Evolutionary conservation across 2,888 invertebrate species (phyloP).

Genomic region (Heliconius sara): DNA sequence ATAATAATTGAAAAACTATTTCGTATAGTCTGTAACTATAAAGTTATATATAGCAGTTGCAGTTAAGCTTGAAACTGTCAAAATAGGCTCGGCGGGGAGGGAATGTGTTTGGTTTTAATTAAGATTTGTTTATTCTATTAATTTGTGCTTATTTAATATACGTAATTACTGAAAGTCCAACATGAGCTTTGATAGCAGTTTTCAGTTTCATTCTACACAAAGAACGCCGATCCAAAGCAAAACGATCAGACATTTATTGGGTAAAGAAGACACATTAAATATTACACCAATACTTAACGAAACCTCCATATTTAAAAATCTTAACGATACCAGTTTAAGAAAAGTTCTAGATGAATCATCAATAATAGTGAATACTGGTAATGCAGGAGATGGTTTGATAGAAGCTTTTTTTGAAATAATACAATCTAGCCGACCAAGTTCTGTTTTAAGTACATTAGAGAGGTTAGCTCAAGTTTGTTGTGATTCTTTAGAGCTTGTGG

Average conservation of each 20-base stretch:
- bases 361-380: slow-evolving; percentile 62
- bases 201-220: slow-evolving; percentile 68
- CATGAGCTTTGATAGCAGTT: slow-evolving; percentile 51
- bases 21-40: background rate
- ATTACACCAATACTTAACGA: slow-evolving; percentile 77
- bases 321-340: slow-evolving; percentile 76
- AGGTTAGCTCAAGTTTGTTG: slow-evolving; percentile 87
- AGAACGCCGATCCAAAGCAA: slow-evolving; percentile 70
- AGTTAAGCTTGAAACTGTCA: slow-evolving; percentile 9
- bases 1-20: background rate
- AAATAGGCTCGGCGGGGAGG: slow-evolving; percentile 10
- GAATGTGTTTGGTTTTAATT: background rate
- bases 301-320: slow-evolving; percentile 75
- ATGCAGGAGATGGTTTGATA: slow-evolving; percentile 66
- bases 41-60: background rate
- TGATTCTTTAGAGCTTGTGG: slow-evolving; percentile 83
- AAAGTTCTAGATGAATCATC: slow-evolving; percentile 78
- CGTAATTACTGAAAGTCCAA: background rate
- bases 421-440: slow-evolving; percentile 73
- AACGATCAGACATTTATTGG: slow-evolving; percentile 64
- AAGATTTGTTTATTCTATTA: background rate
- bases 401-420: slow-evolving; percentile 80
- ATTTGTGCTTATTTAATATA: background rate
- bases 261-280: slow-evolving; percentile 75
- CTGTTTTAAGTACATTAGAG: slow-evolving; percentile 85